phyloP scores from a whole-genome alignment of 2,113 vertebrate genomes.

The Ptyas mucosa region DNA sequence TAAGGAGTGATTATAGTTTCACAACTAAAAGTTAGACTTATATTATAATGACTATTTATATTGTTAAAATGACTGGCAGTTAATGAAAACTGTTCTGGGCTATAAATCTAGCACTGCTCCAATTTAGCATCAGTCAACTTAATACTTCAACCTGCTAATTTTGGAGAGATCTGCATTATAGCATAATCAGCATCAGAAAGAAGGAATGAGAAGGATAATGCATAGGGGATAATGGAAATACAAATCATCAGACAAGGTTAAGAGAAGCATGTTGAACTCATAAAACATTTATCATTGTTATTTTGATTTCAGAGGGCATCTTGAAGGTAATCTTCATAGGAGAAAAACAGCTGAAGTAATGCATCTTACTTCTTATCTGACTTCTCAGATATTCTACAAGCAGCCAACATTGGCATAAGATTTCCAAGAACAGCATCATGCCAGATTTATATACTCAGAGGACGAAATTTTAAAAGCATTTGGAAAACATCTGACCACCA shows the following conservation, averaged over 20 bases:
- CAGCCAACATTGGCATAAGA: not conserved
- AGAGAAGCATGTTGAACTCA: not conserved
- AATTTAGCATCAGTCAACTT: not conserved
- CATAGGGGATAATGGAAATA: not conserved
- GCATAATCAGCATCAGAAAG: not conserved
- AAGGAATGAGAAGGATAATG: not conserved
- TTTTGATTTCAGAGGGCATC: slow-evolving; percentile 23
- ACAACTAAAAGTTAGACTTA: not conserved
- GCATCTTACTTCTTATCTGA: not conserved
- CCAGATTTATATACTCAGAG: not conserved
- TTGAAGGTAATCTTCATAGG: not conserved
- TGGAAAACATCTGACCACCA: slow-evolving; percentile 28
- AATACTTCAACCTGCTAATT: not conserved
- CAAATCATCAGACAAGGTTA: slow-evolving; percentile 4
- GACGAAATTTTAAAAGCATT: slow-evolving; percentile 1
- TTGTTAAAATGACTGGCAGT: not conserved
- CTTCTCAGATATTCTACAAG: not conserved
- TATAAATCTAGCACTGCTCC: not conserved
- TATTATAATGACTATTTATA: not conserved
- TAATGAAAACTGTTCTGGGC: not conserved
- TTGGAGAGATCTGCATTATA: not conserved
- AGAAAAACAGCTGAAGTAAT: not conserved
- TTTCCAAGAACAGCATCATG: not conserved
- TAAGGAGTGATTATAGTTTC: not conserved
- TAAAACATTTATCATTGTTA: not conserved